Percentiles rank a stretch among this genome's conserved stretches.
Evolutionary conservation across 2,888 invertebrate genomes (phyloP).

Genomic region (Willowsia nigromaculata): DNA sequence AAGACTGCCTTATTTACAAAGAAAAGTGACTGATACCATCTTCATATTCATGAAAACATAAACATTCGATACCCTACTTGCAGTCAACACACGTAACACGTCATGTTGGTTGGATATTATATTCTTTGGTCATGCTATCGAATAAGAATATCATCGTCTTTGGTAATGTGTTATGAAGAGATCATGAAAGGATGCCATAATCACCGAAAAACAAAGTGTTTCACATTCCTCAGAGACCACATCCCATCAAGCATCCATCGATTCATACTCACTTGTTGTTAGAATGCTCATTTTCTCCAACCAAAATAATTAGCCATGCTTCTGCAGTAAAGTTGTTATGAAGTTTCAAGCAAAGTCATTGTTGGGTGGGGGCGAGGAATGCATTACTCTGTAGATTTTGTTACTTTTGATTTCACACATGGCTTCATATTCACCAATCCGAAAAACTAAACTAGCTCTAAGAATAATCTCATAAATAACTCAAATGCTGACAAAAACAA

Average conservation of each 20-base stretch:
- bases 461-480: constrained; percentile 67
- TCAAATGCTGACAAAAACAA: constrained; percentile 65
- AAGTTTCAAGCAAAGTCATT: constrained; percentile 45
- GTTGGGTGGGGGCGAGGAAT: constrained; percentile 59
- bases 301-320: constrained; percentile 58
- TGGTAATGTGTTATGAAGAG: background rate
- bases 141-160: background rate
- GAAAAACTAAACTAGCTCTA: constrained; percentile 62
- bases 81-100: background rate
- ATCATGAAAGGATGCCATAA: constrained; percentile 12
- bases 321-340: constrained; percentile 40
- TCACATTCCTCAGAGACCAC: constrained; percentile 10
- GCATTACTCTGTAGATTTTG: constrained; percentile 13
- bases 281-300: constrained; percentile 21
- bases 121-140: background rate
- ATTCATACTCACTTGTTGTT: constrained; percentile 21
- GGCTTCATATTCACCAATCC: constrained; percentile 66
- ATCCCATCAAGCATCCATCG: background rate
- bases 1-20: background rate
- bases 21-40: background rate
- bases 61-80: background rate
- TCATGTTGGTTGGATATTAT: no score
- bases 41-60: background rate
- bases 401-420: constrained; percentile 67
- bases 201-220: constrained; percentile 4